These are phyloP conservation scores for Apistogramma diplotaenia DNA, from an alignment of 2,113 vertebrate genomes.

Conservation along the genomic window DNA sequence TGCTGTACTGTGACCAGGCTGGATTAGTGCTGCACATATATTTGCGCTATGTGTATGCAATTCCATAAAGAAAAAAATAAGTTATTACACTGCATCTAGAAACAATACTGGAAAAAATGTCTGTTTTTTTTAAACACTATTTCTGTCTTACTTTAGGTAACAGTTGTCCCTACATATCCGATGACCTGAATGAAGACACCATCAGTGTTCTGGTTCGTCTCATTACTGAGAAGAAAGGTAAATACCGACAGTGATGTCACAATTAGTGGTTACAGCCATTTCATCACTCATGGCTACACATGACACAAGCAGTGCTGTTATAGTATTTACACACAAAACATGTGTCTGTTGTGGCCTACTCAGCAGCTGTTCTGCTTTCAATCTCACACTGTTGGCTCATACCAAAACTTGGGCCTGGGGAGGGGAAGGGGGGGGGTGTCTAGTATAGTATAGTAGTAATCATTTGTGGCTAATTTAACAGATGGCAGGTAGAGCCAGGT, in stretches of 20 bases:
- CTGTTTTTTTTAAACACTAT: background rate
- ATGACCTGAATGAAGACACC: slow-evolving; percentile 93
- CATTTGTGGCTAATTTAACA: background rate
- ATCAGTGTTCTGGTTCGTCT: slow-evolving; percentile 92
- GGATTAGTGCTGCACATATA: too few relatives aligned
- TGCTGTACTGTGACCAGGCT: too few relatives aligned
- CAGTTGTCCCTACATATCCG: slow-evolving; percentile 78
- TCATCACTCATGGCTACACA: background rate
- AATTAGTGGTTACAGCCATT: background rate
- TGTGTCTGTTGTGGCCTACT: background rate
- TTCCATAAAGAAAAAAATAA: too few relatives aligned
- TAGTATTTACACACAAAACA: background rate
- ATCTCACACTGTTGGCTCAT: too few relatives aligned
- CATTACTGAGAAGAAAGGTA: slow-evolving; percentile 96
- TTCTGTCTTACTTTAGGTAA: slow-evolving; percentile 67
- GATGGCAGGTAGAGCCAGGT: background rate
- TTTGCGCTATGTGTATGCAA: too few relatives aligned
- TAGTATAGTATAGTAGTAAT: too few relatives aligned
- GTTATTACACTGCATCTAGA: too few relatives aligned
- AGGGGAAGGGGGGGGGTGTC: too few relatives aligned
- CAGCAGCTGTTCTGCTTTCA: background rate
- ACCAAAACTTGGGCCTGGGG: too few relatives aligned
- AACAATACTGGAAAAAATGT: background rate
- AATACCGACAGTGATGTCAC: background rate
- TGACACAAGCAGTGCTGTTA: background rate